Percentiles rank a stretch among this genome's conserved stretches.
phyloP scores from a whole-genome alignment of 2,113 vertebrate genomes.

The Excalfactoria chinensis region DNA sequence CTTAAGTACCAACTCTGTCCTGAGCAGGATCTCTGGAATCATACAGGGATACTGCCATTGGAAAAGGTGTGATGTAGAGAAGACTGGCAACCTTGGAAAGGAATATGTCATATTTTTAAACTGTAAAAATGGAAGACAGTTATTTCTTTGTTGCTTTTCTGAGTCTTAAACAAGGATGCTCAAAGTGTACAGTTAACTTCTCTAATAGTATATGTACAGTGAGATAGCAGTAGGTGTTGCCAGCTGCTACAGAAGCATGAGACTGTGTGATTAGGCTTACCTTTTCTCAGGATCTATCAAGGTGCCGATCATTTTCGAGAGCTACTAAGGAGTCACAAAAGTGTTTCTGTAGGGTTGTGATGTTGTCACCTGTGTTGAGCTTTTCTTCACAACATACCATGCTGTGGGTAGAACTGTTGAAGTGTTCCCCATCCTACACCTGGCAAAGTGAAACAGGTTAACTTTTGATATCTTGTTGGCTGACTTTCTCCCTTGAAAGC shows the following conservation, averaged over 20 bases:
- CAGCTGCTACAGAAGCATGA: background rate
- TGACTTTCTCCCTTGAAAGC: background rate
- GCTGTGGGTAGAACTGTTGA: background rate
- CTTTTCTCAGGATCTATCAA: background rate
- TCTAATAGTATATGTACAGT: background rate
- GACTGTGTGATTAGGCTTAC: too few relatives aligned
- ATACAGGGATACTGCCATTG: background rate
- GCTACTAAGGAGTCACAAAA: background rate
- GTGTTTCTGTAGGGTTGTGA: background rate
- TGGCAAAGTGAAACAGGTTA: background rate
- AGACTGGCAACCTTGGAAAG: background rate
- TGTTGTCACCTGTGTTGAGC: background rate
- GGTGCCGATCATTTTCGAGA: background rate
- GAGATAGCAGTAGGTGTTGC: background rate
- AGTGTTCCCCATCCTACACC: background rate
- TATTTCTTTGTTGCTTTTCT: background rate
- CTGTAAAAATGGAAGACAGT: background rate
- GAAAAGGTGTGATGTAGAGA: background rate
- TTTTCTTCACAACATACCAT: background rate
- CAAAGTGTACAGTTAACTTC: background rate
- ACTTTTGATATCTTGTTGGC: background rate
- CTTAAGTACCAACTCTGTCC: background rate
- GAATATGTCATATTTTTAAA: background rate
- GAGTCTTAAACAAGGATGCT: background rate
- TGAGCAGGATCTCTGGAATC: background rate